These are phyloP conservation scores for Dasypolia templi DNA, from an alignment of 2,888 invertebrate species.

Conservation along the genomic window DNA sequence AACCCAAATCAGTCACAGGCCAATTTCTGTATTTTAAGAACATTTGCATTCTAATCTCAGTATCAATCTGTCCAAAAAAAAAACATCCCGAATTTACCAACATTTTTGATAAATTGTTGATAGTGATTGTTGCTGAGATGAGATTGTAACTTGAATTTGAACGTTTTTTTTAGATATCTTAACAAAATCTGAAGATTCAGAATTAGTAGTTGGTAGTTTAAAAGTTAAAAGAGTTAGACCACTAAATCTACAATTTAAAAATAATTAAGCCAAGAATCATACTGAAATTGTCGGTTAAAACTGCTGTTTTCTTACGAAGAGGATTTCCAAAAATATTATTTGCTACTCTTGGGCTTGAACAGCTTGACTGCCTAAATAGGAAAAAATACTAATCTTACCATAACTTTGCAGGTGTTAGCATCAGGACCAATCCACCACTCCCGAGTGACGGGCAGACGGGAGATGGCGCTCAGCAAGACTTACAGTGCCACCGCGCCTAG, in stretches of 20 bases:
- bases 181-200: not conserved
- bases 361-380: not conserved
- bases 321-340: too few relatives aligned
- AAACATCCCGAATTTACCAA: too few relatives aligned
- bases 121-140: not conserved
- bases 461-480: conserved; percentile 90
- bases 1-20: not conserved
- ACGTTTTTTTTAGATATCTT: not conserved
- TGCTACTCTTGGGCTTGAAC: not conserved
- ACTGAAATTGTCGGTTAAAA: not conserved
- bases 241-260: not conserved
- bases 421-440: conserved; percentile 89
- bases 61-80: too few relatives aligned
- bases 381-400: not conserved
- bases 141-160: not conserved
- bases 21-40: not conserved
- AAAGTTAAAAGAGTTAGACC: not conserved
- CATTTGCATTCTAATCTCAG: not conserved
- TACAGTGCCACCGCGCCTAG: conserved; percentile 96
- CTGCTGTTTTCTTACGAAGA: not conserved
- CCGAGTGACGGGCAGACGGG: conserved; percentile 92
- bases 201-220: conserved; percentile 1
- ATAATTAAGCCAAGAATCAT: not conserved
- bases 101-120: not conserved
- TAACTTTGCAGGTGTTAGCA: conserved; percentile 78